Evolutionary conservation across 2,888 invertebrate genomes (phyloP), one percentile per base, ranked within the genome.

Genomic region (Sesia bembeciformis): DNA sequence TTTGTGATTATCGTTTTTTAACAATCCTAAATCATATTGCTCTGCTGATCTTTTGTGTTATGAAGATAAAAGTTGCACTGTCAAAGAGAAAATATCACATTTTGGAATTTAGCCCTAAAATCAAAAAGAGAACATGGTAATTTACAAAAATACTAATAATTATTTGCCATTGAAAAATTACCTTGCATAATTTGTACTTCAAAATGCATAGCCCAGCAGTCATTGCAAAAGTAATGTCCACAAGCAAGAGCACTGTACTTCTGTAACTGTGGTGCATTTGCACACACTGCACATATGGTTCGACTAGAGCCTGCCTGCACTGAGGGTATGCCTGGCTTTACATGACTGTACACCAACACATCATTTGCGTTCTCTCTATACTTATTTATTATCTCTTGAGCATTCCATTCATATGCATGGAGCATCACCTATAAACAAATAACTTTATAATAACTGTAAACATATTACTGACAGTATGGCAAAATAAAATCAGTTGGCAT

Each of bases 141-240:
- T 39, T 51, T 4, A 39, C 40, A 39, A 7, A 51, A 39, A 52
- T 40, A 53, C 40, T n/a, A 40, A 23, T 23, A 23, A 23, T 23
- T 23, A 23, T 23, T 23, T 23, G 23, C 23, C 23, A 23, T 23
- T 23, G 23, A 23, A 23, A 51, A 51, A 55, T 91, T 91, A 84
- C 97, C 96, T 89, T 96, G 96, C 83, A 93, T 93, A 67, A 98
- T 96, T 92, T 98, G 98, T 71, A 97, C 95, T 91, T 98, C 97
- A 84, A 98, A 97, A 91, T 98, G 97, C 91, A 93, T 94, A 58
- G 94, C 93, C 99, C 99, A 99, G 83, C 99, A 99, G 62, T 96
- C 96, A 81, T 94, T 95, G 83, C 99, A 99, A 84, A 98, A 99
- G 60, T 93, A 92, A 86, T 99, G 98, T 39, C 95, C 94, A 88